Evolutionary conservation across 1,140 invertebrate genomes (phyloP).

Genomic region (Oncopeltus fasciatus): DNA sequence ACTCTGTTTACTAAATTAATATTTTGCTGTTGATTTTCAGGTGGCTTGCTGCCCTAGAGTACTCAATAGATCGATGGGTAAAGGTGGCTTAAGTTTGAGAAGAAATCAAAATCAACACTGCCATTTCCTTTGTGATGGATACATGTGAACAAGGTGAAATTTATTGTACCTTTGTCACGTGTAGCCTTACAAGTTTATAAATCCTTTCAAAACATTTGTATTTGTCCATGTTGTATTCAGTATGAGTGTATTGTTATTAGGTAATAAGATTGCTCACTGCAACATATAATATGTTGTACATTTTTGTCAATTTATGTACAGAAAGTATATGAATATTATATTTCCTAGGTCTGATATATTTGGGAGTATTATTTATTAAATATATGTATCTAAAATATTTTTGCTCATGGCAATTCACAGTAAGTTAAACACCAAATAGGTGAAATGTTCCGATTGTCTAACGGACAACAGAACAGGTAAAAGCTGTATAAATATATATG

Average conservation of each 20-base stretch:
- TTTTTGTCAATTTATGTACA: neutral
- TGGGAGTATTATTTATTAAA: neutral
- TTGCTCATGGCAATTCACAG: slow-evolving; percentile 19
- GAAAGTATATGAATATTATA: neutral
- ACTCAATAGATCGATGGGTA: slow-evolving; percentile 91
- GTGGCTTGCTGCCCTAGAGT: slow-evolving; percentile 86
- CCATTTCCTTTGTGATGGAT: slow-evolving; percentile 4
- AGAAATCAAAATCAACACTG: slow-evolving; percentile 16
- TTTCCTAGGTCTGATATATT: neutral
- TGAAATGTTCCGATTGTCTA: slow-evolving; percentile 1
- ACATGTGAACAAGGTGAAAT: slow-evolving; percentile 7
- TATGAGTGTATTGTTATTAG: no score
- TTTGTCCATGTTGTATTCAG: no score
- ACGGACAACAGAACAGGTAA: neutral
- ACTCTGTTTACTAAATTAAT: no score
- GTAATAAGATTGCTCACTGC: neutral
- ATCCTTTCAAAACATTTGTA: no score
- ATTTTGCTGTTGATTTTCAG: slow-evolving; percentile 50
- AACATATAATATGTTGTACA: slow-evolving; percentile 8
- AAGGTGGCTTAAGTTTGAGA: slow-evolving; percentile 55
- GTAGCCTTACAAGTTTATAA: no score
- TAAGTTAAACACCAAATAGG: slow-evolving; percentile 23
- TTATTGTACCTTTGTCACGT: neutral
- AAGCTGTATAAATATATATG: neutral
- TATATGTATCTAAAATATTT: neutral